These are phyloP conservation scores for Aegotheles bennettii DNA, from an alignment of 2,113 vertebrate genomes.

Conservation along the genomic window DNA sequence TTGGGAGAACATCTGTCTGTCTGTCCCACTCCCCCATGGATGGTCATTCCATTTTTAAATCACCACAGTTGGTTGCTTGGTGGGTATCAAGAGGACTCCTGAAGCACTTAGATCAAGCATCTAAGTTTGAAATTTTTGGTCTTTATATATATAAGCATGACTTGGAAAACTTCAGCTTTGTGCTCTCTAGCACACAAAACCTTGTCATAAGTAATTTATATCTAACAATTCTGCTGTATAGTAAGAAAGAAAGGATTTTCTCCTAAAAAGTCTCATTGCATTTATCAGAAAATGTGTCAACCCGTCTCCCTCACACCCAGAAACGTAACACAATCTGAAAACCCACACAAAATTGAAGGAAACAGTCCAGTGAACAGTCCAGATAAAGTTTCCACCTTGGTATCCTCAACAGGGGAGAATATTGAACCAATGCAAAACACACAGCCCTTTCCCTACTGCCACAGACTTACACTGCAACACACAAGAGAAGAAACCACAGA, in stretches of 20 bases:
- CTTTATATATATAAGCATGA: not conserved
- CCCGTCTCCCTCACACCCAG: not conserved
- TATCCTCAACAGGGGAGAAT: accelerated
- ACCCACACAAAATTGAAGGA: not conserved
- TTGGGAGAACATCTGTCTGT: not conserved
- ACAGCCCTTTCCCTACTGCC: not conserved
- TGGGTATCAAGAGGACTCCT: not conserved
- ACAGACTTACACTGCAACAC: not conserved
- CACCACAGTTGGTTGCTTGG: accelerated
- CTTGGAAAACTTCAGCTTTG: not conserved
- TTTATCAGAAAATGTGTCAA: not conserved
- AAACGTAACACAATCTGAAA: not conserved
- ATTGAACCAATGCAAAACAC: accelerated
- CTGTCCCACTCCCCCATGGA: accelerated
- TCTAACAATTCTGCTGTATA: not conserved
- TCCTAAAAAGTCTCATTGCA: not conserved
- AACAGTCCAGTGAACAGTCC: not conserved
- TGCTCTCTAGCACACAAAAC: not conserved
- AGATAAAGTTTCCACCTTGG: not conserved
- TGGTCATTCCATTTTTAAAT: accelerated
- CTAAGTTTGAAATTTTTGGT: not conserved
- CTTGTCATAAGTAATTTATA: not conserved
- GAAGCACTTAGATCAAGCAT: not conserved
- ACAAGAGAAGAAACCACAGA: not conserved
- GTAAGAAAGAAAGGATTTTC: not conserved